Evolutionary conservation across 2,888 invertebrate genomes (phyloP).

Genomic region (Nezara viridula): DNA sequence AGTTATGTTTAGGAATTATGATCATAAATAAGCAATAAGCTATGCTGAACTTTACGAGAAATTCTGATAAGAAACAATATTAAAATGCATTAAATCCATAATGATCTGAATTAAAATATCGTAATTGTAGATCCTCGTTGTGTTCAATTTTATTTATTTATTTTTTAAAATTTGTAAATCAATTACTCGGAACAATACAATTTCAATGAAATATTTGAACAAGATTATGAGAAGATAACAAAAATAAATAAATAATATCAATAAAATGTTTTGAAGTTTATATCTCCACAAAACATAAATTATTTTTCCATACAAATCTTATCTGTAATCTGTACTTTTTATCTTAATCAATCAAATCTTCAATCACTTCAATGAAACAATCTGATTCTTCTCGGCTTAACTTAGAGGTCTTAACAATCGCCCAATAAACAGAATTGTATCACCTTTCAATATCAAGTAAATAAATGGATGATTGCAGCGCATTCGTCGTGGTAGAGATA

Average conservation of each 20-base stretch:
- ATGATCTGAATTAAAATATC: background rate
- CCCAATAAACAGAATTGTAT: conserved; percentile 3
- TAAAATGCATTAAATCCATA: background rate
- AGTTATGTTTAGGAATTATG: background rate
- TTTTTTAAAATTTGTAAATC: too few species aligned
- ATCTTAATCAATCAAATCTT: too few species aligned
- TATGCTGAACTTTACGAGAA: background rate
- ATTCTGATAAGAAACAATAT: background rate
- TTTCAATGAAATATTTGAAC: too few species aligned
- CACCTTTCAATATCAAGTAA: background rate
- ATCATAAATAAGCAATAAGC: background rate
- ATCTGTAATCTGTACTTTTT: too few species aligned
- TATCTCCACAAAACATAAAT: background rate
- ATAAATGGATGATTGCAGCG: conserved; percentile 12
- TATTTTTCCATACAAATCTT: too few species aligned
- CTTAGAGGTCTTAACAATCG: background rate
- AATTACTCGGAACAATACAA: too few species aligned
- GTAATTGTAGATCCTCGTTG: background rate
- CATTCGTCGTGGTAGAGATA: background rate
- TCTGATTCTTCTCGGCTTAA: background rate
- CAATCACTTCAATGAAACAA: too few species aligned
- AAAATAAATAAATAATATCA: too few species aligned
- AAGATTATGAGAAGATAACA: too few species aligned
- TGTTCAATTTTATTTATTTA: background rate
- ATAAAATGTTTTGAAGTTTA: background rate